Evolutionary conservation across 2,113 vertebrate genomes (phyloP).

Genomic region (Ceyx cyanopectus): DNA sequence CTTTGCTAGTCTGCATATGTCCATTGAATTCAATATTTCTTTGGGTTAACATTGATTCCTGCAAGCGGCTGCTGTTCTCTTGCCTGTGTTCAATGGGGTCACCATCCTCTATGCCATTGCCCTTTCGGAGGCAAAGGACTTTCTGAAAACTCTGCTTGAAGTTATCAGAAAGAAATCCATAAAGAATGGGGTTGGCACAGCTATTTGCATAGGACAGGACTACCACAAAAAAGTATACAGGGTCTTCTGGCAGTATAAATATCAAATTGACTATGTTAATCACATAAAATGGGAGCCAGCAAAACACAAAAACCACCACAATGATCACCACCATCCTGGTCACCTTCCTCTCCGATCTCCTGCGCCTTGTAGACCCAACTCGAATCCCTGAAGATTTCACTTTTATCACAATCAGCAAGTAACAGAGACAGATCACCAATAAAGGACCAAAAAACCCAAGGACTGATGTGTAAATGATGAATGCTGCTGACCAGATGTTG

Average conservation of each 20-base stretch:
- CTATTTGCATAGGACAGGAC: slow-evolving; percentile 94
- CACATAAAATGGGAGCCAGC: slow-evolving; percentile 95
- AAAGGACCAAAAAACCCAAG: slow-evolving; percentile 92
- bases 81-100: slow-evolving; percentile 82
- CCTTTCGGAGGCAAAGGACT: slow-evolving; percentile 84
- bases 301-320: slow-evolving; percentile 91
- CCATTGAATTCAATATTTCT: slow-evolving; percentile 76
- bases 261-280: slow-evolving; percentile 94
- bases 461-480: slow-evolving; percentile 91
- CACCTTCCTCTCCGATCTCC: slow-evolving; percentile 89
- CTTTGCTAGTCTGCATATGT: slow-evolving; percentile 87
- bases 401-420: slow-evolving; percentile 90
- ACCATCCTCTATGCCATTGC: slow-evolving; percentile 80
- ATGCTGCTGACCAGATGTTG: slow-evolving; percentile 86
- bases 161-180: slow-evolving; percentile 93
- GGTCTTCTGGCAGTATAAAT: slow-evolving; percentile 88
- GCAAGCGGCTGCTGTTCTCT: slow-evolving; percentile 83
- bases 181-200: slow-evolving; percentile 94
- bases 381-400: slow-evolving; percentile 86
- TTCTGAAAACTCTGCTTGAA: slow-evolving; percentile 94
- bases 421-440: slow-evolving; percentile 93
- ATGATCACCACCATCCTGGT: slow-evolving; percentile 96
- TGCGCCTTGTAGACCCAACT: slow-evolving; percentile 84
- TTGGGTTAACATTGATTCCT: slow-evolving; percentile 78
- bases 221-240: slow-evolving; percentile 89